These are phyloP conservation scores for Rhogogaster chlorosoma DNA, from an alignment of 2,888 invertebrate genomes.

Conservation along the genomic window DNA sequence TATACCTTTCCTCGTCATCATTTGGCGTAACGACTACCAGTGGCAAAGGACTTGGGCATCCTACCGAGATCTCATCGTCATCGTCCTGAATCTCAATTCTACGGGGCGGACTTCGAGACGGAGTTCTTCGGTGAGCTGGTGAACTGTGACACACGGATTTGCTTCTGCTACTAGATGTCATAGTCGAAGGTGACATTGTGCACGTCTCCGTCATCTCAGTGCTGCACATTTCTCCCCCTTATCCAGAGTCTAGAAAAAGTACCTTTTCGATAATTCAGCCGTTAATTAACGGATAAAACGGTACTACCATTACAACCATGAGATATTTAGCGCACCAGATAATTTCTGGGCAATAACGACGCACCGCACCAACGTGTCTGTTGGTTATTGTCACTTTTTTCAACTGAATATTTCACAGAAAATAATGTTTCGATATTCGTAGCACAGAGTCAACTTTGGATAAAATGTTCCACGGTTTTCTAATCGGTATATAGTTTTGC, in stretches of 20 bases:
- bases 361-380: neutral
- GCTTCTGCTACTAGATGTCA: constrained; percentile 70
- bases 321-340: neutral
- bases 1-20: constrained; percentile 77
- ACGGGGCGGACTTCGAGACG: constrained; percentile 77
- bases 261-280: neutral
- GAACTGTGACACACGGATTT: constrained; percentile 69
- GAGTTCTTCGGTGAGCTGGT: constrained; percentile 80
- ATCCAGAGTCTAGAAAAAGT: neutral
- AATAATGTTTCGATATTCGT: neutral
- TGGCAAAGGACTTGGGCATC: constrained; percentile 83
- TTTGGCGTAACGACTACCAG: constrained; percentile 77
- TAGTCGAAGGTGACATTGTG: constrained; percentile 74
- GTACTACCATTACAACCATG: constrained; percentile 3
- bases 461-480: neutral
- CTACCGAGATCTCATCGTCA: constrained; percentile 90
- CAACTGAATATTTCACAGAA: constrained; percentile 9
- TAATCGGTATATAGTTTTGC: neutral
- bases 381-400: neutral
- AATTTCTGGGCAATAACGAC: neutral
- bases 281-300: constrained; percentile 21
- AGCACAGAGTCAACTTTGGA: neutral
- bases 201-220: constrained; percentile 76
- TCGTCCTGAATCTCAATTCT: constrained; percentile 69
- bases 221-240: constrained; percentile 69